Base-by-base conservation (phyloP, 2,888 invertebrate species). In the Synergus itoensis region DNA sequence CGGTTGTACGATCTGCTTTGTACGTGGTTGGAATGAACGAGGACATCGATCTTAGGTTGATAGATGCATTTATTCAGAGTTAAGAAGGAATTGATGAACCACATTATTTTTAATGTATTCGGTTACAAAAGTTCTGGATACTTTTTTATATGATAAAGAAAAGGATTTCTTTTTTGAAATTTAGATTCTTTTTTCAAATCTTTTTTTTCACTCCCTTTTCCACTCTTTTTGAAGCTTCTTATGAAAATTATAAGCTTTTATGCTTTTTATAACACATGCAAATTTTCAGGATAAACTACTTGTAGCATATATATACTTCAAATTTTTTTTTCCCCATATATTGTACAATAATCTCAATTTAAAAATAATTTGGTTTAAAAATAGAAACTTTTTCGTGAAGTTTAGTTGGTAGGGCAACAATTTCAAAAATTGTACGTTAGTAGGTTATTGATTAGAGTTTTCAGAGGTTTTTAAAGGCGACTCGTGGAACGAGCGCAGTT, bases 11-110 rank as follows among this genome's bases (percentile, higher is more conserved):
- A 79, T 45, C 45, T 41, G 45, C 60, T n/a, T 77, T 36, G 65
- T 60, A 69, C 79, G 79, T 76, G 69, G 62, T 79, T 45, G 48
- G 79, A 77, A 79, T 77, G n/a, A 43, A 62, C 41, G 41, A 53
- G 40, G 18, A 41, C 41, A 78, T 78, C 28, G 69, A 78, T 69
- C 18, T 57, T 43, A n/a, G 40, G 65, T 62, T 63, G 41, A 64
- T 64, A 77, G 48, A 48, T 65, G 21, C 12, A 60, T 60, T 60
- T 28, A 60, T 60, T 60, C 14, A 60, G 60, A 60, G 21, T 60
- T 1, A 14, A 60, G 0, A 28, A 28, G 60, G 9, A 60, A 60
- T 60, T 60, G 60, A 60, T 60, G 21, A 11, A 12, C 18, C 53
- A 12, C 21, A 60, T 21, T 60, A 28, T 60, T 21, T 60, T 9